phyloP scores from a whole-genome alignment of 2,113 vertebrate species.

The Oncorhynchus nerka region DNA sequence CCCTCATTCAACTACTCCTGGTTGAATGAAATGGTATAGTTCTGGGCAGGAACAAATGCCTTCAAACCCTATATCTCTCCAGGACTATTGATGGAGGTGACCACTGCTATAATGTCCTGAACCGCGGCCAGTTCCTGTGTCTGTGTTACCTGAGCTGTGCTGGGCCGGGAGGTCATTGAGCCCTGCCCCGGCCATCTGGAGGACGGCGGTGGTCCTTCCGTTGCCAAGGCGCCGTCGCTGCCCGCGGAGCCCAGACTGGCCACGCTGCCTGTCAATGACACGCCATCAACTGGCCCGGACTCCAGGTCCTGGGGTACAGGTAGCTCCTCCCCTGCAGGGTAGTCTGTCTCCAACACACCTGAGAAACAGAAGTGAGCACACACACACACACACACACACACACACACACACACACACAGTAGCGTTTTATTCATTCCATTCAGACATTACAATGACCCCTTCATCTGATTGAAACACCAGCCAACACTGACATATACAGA shows the following conservation, averaged over 20 bases:
- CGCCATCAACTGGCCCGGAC: constrained; percentile 77
- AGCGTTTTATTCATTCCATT: not conserved
- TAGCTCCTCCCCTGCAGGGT: constrained; percentile 87
- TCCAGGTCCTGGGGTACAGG: constrained; percentile 76
- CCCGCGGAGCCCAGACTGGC: constrained; percentile 73
- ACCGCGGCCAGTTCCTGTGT: not conserved
- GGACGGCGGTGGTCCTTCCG: constrained; percentile 82
- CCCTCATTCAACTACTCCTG: too few relatives aligned
- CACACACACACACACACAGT: constrained; percentile 1
- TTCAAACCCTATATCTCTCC: too few relatives aligned
- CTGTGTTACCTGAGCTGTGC: constrained; percentile 55
- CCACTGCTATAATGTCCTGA: not conserved
- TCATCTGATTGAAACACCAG: not conserved
- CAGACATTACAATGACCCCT: not conserved
- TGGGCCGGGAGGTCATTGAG: constrained; percentile 84
- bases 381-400: constrained; percentile 6
- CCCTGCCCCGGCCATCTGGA: constrained; percentile 82
- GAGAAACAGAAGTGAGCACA: constrained; percentile 6
- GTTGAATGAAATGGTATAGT: too few relatives aligned
- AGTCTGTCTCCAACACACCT: constrained; percentile 91
- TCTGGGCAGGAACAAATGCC: too few relatives aligned
- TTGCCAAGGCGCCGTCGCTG: constrained; percentile 82
- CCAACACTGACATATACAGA: not conserved
- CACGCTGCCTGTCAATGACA: constrained; percentile 70
- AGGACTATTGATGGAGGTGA: too few relatives aligned